A percentile compares a stretch with the other conserved stretches of the same genome.
Evolutionary conservation across 2,797 vertebrate species (phyloP).

Genomic region (Microctenopoma steveboyesi): DNA sequence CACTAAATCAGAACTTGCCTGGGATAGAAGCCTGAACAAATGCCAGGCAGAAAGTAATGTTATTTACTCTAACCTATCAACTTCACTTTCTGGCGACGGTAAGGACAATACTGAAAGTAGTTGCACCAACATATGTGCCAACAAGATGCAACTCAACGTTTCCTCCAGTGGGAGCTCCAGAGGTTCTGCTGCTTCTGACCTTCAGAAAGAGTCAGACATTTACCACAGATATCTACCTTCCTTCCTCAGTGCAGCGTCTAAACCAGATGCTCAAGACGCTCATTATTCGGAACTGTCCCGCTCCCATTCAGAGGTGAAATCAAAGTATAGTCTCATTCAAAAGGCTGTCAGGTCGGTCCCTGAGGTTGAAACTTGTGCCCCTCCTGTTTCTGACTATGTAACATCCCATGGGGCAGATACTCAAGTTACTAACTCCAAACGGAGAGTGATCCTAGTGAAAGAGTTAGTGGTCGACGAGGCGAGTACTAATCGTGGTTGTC

Average conservation of each 20-base stretch:
- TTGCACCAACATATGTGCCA: neutral
- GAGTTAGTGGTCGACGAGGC: constrained; percentile 34
- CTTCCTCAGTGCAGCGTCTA: neutral
- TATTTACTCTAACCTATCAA: neutral
- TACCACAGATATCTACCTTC: neutral
- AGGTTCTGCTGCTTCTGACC: neutral
- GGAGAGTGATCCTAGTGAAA: constrained; percentile 57
- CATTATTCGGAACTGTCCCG: constrained; percentile 17
- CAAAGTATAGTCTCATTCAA: neutral
- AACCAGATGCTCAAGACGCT: neutral
- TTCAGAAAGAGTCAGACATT: neutral
- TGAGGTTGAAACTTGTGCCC: constrained; percentile 25
- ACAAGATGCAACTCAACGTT: neutral
- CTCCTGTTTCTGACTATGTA: constrained; percentile 32
- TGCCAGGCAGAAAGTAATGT: constrained; percentile 4
- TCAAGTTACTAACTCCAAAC: constrained; percentile 60
- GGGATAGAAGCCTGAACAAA: constrained; percentile 31
- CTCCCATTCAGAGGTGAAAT: constrained; percentile 22
- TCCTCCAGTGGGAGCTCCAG: neutral
- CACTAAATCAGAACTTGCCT: constrained; percentile 5
- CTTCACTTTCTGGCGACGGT: neutral
- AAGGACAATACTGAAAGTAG: neutral
- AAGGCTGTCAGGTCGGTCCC: constrained; percentile 16
- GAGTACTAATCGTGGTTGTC: neutral
- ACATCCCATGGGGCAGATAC: constrained; percentile 49